Evolutionary conservation across 2,888 invertebrate genomes (phyloP).

Genomic region (Acanthosepion esculentum): DNA sequence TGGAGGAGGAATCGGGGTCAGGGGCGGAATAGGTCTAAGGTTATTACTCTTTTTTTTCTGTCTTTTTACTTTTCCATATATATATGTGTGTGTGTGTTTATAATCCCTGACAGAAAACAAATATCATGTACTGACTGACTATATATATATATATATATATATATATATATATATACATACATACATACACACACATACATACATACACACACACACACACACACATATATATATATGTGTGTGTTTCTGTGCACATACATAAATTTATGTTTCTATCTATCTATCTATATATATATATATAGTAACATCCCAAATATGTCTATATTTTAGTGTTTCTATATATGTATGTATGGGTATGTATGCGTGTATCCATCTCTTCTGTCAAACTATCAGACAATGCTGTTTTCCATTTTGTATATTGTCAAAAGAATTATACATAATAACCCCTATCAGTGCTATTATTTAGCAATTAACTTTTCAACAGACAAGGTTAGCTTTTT

Average conservation of each 20-base stretch:
- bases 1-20: too few relatives aligned
- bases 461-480: conserved; percentile 23
- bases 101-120: too few relatives aligned
- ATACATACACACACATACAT: too few relatives aligned
- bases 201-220: too few relatives aligned
- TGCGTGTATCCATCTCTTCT: not conserved
- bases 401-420: conserved; percentile 8
- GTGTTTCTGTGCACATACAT: not conserved
- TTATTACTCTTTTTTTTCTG: too few relatives aligned
- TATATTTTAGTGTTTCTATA: too few relatives aligned
- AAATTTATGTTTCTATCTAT: not conserved
- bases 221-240: too few relatives aligned
- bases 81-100: too few relatives aligned
- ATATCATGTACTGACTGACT: not conserved
- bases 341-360: not conserved
- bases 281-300: not conserved
- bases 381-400: not conserved
- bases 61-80: too few relatives aligned
- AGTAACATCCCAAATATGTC: too few relatives aligned
- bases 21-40: too few relatives aligned
- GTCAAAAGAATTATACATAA: not conserved
- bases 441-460: conserved; percentile 12
- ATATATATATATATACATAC: not conserved
- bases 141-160: not conserved
- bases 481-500: conserved; percentile 6